Evolutionary conservation across 2,888 invertebrate species (phyloP), one percentile per base, ranked within the genome.

Genomic region (Himalopsyche tibetana): DNA sequence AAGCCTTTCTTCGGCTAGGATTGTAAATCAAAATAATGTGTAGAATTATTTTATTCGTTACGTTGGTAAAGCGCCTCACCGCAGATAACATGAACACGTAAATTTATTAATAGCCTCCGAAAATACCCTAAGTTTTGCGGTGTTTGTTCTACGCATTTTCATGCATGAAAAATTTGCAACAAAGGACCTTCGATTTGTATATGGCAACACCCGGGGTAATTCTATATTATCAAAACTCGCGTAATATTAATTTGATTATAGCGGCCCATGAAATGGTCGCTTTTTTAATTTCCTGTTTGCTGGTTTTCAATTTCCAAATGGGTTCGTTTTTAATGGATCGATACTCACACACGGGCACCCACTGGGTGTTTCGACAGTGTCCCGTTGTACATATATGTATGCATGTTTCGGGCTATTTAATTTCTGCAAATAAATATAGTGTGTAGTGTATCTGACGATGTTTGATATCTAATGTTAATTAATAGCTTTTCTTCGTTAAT

Each of bases 121-220:
- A 63, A 63, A 63, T n/a, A n/a, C 19, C 63, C 63, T 19, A 63
- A 63, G 63, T 63, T 63, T 63, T 63, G 63, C 63, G 19, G 63
- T 63, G 63, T 19, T 63, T n/a, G 28, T 63, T 63, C 63, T 63
- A 8, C 19, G 19, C 11, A 19, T 63, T 63, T 63, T 63, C 63
- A 63, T 63, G 63, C 63, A 63, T 63, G 63, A 63, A 63, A 63
- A 63, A 63, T 63, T 63, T 63, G 63, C 63, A 63, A 63, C 63
- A 63, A 63, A 63, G 19, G 63, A 28, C 28, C 28, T 63, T 63
- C 63, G 63, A 63, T 63, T 63, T 63, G 28, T 63, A 28, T 19
- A 63, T 9, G 28, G n/a, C 19, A 19, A 63, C 63, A 19, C 63
- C 63, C 4, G 63, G 5, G 63, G 63, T 63, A 63, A 63, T 63